A percentile compares a stretch with the other conserved stretches of the same genome.
phyloP scores from a whole-genome alignment of 2,888 invertebrate species.

The Gryllus longicercus region DNA sequence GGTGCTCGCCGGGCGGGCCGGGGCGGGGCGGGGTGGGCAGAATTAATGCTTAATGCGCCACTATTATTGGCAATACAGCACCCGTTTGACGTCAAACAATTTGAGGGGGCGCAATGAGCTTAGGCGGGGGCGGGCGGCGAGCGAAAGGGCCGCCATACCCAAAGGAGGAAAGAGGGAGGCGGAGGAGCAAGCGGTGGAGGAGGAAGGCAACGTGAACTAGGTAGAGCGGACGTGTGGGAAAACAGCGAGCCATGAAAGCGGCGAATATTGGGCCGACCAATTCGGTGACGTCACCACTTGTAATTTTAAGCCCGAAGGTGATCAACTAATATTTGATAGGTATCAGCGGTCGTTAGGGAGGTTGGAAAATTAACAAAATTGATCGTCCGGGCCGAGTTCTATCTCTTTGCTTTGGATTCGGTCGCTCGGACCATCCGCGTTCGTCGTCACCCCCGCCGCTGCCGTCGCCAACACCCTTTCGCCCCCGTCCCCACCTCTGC shows the following conservation, averaged over 20 bases:
- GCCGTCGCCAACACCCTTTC: neutral
- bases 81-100: neutral
- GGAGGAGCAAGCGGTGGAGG: neutral
- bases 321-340: slow-evolving; percentile 17
- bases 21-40: neutral
- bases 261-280: neutral
- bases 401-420: neutral
- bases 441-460: neutral
- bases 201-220: neutral
- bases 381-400: neutral
- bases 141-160: neutral
- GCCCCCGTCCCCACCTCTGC: neutral
- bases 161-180: neutral
- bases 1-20: too few relatives aligned
- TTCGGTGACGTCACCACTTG: neutral
- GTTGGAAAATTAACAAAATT: neutral
- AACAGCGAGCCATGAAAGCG: neutral
- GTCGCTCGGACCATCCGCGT: too few relatives aligned
- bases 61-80: slow-evolving; percentile 17
- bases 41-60: slow-evolving; percentile 10
- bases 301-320: neutral
- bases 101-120: neutral
- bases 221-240: neutral
- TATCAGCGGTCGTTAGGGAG: slow-evolving; percentile 17
- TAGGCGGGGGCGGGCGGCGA: neutral